Conservation (phyloP, 2,113 vertebrate species). For the Panurus biarmicus region DNA sequence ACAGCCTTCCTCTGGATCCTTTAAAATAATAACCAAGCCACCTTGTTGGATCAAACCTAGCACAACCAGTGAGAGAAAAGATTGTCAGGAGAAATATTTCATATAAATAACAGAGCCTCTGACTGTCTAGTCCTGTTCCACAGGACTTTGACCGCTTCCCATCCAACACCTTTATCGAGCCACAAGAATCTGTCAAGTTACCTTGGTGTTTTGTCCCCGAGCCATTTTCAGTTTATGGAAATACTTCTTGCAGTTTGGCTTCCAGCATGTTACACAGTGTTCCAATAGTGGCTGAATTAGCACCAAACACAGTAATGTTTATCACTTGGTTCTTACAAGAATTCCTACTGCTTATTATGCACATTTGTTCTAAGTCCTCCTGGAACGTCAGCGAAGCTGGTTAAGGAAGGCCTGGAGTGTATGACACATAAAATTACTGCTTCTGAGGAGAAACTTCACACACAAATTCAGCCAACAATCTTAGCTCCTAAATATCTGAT, state of each 20-base stretch:
- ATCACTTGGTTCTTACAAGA: background rate
- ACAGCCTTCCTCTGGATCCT: background rate
- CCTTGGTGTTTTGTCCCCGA: background rate
- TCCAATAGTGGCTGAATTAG: background rate
- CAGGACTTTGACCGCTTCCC: background rate
- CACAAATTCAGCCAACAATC: background rate
- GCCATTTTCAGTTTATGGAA: background rate
- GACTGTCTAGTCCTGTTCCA: background rate
- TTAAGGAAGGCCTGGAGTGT: background rate
- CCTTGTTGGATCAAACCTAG: background rate
- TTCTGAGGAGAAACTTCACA: background rate
- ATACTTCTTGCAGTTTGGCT: background rate
- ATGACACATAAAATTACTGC: background rate
- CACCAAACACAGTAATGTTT: background rate
- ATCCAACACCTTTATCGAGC: background rate
- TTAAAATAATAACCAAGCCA: background rate
- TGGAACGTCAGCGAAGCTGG: background rate
- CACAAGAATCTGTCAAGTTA: background rate
- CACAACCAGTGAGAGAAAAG: background rate
- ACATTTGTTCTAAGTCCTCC: background rate
- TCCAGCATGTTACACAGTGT: fast-evolving
- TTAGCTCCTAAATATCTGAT: background rate
- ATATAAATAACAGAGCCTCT: background rate
- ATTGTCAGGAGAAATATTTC: background rate
- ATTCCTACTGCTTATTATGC: background rate